These are phyloP conservation scores for Hylaeus anthracinus DNA, from an alignment of 1,140 invertebrate genomes.

Conservation along the genomic window DNA sequence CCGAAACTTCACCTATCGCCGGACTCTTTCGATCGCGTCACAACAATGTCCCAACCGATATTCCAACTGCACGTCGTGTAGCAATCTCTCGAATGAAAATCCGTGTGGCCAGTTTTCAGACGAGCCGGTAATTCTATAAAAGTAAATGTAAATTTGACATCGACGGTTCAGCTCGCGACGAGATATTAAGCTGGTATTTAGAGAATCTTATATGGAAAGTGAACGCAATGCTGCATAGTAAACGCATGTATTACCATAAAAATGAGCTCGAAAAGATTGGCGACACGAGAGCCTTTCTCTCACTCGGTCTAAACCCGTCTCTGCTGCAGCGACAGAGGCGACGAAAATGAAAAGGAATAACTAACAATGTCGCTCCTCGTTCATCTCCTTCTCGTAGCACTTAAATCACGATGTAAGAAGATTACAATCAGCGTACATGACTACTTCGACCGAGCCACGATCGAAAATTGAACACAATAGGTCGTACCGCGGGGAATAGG, in stretches of 20 bases:
- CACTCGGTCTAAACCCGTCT: not conserved
- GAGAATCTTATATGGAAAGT: constrained; percentile 19
- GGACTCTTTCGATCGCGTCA: no score
- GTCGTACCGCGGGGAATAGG: constrained; percentile 48
- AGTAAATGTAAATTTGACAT: no score
- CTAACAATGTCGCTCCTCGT: constrained; percentile 45
- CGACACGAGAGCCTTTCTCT: constrained; percentile 21
- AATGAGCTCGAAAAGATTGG: constrained; percentile 18
- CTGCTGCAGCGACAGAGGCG: constrained; percentile 40
- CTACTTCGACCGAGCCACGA: constrained; percentile 31
- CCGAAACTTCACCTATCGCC: no score
- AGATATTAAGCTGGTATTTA: constrained; percentile 2
- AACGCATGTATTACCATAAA: constrained; percentile 35
- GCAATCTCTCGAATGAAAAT: no score
- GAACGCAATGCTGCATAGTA: constrained; percentile 20
- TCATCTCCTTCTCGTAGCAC: constrained; percentile 37
- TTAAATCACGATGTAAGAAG: constrained; percentile 64
- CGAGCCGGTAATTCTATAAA: no score
- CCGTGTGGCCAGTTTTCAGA: no score
- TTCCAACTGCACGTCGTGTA: no score
- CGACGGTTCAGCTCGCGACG: not conserved
- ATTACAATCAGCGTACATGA: constrained; percentile 66
- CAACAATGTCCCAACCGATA: no score
- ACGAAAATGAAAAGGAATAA: constrained; percentile 55
- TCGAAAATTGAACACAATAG: constrained; percentile 55